Percentiles rank a stretch among this genome's conserved stretches.
phyloP scores from a whole-genome alignment of 2,888 invertebrate species.

The Eupithecia dodoneata region DNA sequence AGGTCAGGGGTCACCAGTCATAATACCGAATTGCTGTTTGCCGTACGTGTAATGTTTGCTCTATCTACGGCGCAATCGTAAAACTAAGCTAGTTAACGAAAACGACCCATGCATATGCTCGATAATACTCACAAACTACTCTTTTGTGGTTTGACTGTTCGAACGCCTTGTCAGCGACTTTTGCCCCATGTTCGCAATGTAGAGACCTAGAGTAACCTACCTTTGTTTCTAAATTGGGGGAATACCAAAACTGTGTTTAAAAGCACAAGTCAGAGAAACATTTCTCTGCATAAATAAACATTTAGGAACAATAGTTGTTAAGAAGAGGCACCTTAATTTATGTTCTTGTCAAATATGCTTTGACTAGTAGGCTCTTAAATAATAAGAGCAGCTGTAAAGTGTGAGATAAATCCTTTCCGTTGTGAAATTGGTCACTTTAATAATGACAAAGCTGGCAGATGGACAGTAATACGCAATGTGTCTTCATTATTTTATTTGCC shows the following conservation, averaged over 20 bases:
- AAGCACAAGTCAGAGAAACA: not conserved
- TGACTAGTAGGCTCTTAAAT: slow-evolving; percentile 7
- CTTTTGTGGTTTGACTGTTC: not conserved
- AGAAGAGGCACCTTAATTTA: not conserved
- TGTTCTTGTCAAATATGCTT: not conserved
- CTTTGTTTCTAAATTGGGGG: not conserved
- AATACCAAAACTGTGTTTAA: not conserved
- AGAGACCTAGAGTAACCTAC: too few species aligned
- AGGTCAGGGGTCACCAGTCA: slow-evolving; percentile 18
- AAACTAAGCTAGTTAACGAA: not conserved
- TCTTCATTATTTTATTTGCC: slow-evolving; percentile 41
- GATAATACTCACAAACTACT: not conserved
- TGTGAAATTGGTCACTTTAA: slow-evolving; percentile 34
- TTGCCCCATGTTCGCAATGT: not conserved
- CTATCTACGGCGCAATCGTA: not conserved
- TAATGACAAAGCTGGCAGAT: slow-evolving; percentile 34
- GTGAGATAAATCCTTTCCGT: slow-evolving; percentile 31
- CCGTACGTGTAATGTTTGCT: not conserved
- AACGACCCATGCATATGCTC: not conserved
- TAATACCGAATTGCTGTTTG: not conserved
- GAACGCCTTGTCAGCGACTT: not conserved
- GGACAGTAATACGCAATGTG: slow-evolving; percentile 40
- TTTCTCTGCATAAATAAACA: not conserved
- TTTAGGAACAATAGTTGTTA: not conserved
- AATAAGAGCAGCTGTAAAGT: slow-evolving; percentile 27